These are phyloP conservation scores for Colistium nudipinnis DNA, from an alignment of 2,113 vertebrate species.

Conservation along the genomic window DNA sequence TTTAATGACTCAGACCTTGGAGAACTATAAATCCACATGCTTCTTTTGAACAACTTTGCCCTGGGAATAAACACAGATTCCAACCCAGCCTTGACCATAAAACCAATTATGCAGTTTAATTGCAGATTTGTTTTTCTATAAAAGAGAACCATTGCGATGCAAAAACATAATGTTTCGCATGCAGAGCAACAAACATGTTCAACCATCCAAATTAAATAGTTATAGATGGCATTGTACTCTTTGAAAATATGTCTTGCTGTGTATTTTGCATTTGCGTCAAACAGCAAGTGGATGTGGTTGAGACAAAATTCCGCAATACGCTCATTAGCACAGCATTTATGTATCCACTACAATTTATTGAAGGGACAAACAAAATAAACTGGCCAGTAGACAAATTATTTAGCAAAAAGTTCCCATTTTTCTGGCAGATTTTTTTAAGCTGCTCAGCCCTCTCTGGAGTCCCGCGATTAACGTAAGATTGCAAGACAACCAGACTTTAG, in stretches of 20 bases:
- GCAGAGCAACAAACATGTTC: conserved; percentile 3
- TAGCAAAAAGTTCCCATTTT: not conserved
- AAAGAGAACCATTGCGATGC: conserved; percentile 19
- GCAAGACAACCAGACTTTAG: not conserved
- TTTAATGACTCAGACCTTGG: conserved; percentile 16
- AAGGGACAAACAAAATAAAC: not conserved
- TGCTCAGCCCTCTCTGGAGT: not conserved
- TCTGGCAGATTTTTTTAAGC: not conserved
- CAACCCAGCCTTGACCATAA: conserved; percentile 13
- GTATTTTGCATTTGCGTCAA: conserved; percentile 17
- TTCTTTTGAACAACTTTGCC: not conserved
- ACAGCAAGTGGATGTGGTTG: conserved; percentile 12
- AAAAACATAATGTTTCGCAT: conserved; percentile 26
- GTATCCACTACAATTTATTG: not conserved
- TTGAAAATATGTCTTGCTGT: conserved; percentile 10
- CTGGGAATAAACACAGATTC: not conserved
- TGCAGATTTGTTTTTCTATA: conserved; percentile 24
- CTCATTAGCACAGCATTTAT: not conserved
- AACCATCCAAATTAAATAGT: conserved; percentile 13
- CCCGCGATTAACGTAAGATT: not conserved
- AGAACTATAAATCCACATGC: conserved; percentile 15
- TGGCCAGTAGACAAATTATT: not conserved
- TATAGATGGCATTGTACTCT: not conserved
- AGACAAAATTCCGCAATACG: conserved; percentile 13
- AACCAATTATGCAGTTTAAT: conserved; percentile 17